Base-by-base conservation (phyloP, 2,888 invertebrate species). In the Pristionchus exspectatus region DNA sequence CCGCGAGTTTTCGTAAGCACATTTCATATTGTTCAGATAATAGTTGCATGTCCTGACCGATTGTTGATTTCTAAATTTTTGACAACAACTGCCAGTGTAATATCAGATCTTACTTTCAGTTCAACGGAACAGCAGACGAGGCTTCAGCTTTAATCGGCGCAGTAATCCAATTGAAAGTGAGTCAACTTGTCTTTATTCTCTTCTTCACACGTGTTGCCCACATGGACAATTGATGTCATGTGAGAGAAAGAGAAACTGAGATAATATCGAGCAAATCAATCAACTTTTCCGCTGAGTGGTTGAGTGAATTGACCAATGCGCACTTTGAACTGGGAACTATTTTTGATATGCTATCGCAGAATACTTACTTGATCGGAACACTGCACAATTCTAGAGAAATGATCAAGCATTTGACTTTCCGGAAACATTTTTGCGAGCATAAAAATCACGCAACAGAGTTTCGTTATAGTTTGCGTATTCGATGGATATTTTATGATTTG, bases 121-220 rank as follows among this genome's bases (percentile, higher is more conserved):
- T 92, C 92, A 91, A 87, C 30, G 92, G 93, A 24, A 90, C 83
- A 30, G 74, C 66, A 16, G 69, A 83, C 16, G 91, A 93, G 27
- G 87, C 81, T 12, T 56, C 89, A n/a, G 77, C 66, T 14, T 88
- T 93, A 33, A 89, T 72, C 24, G 92, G 92, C 9, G 90, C 90
- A 21, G 88, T 92, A 44, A 84, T 92, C 27, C 91, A 92, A 74
- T 63, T 92, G 59, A 91, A 90, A 33, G 88, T 92, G 63, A 44
- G 63, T 74, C 44, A 72, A 12, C 18, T 77, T n/a, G n/a, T n/a
- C n/a, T n/a, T n/a, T n/a, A 7, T 50, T 50, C n/a, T 54, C n/a
- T 50, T 21, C 38, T 44, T n/a, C 14, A 27, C 56, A 85, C 33
- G 59, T 85, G 56, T 59, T 24, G 59, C 33, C 63, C 85, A 59